Evolutionary conservation across 1,140 invertebrate species (phyloP).

Genomic region (Steinernema feltiae): DNA sequence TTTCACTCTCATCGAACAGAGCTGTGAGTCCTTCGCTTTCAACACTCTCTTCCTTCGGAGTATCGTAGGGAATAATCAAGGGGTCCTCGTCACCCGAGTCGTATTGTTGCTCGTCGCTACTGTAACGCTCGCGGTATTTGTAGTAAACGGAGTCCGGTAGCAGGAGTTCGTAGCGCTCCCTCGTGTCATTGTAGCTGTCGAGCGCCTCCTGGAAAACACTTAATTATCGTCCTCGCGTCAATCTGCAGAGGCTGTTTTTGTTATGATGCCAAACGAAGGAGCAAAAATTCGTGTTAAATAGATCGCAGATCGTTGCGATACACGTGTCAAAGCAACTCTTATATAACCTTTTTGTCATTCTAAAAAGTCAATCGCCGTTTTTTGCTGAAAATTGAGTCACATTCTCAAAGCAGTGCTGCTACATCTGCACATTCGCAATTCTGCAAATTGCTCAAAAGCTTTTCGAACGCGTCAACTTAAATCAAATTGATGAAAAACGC

Average conservation of each 20-base stretch:
- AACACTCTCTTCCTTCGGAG: background rate
- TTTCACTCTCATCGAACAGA: background rate
- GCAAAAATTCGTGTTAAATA: too few species aligned
- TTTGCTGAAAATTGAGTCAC: too few species aligned
- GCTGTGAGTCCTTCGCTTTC: background rate
- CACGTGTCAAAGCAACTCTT: too few species aligned
- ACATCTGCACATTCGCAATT: too few species aligned
- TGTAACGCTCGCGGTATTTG: slow-evolving; percentile 1
- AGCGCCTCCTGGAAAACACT: background rate
- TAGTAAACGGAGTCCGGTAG: slow-evolving; percentile 2
- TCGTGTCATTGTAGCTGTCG: background rate
- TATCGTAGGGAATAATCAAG: background rate
- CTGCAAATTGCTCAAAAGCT: too few species aligned
- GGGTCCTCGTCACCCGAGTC: background rate
- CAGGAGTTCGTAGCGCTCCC: background rate
- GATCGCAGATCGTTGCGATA: too few species aligned
- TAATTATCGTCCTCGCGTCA: too few species aligned
- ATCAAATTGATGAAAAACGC: background rate
- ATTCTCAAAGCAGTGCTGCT: too few species aligned
- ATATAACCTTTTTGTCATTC: too few species aligned
- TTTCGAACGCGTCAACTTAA: background rate
- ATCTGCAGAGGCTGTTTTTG: too few species aligned
- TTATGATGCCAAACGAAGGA: too few species aligned
- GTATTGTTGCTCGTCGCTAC: background rate
- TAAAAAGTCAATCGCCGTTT: too few species aligned